Percentiles rank a stretch among this genome's conserved stretches.
Evolutionary conservation across 2,888 invertebrate species (phyloP).

Genomic region (Myopa tessellatipennis): DNA sequence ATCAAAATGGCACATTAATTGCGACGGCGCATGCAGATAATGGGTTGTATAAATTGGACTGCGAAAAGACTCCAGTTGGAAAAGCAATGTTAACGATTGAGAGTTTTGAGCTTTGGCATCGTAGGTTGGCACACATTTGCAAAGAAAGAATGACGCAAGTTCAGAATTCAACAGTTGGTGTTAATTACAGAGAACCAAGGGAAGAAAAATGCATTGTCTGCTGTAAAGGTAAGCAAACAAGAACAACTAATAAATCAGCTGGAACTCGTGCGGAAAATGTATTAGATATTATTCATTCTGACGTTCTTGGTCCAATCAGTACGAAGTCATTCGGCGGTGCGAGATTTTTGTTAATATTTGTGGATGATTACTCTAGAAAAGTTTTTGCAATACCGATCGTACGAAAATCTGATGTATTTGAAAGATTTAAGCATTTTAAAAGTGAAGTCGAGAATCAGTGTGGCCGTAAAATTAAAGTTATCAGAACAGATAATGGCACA

Average conservation of each 20-base stretch:
- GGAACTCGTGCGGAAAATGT: too few species aligned
- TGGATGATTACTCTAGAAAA: conserved; percentile 56
- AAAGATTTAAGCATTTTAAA: conserved; percentile 47
- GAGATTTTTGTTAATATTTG: conserved; percentile 60
- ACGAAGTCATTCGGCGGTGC: conserved; percentile 55
- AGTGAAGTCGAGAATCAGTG: conserved; percentile 45
- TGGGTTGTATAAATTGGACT: too few species aligned
- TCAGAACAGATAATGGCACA: conserved; percentile 46
- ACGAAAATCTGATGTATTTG: conserved; percentile 38
- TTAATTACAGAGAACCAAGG: conserved; percentile 29
- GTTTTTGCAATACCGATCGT: conserved; percentile 45
- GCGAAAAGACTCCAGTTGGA: too few species aligned
- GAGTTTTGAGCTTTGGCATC: too few species aligned
- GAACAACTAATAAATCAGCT: too few species aligned
- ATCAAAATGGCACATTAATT: conserved; percentile 21
- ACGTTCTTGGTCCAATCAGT: conserved; percentile 62
- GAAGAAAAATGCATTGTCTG: conserved; percentile 47
- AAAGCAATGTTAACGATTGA: too few species aligned
- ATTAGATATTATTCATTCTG: conserved; percentile 57
- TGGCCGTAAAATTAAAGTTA: conserved; percentile 42
- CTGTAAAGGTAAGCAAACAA: too few species aligned
- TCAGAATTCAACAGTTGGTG: conserved; percentile 28
- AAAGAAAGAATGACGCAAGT: conserved; percentile 42
- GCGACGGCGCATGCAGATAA: conserved; percentile 12
- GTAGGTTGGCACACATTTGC: too few species aligned